Evolutionary conservation across 2,888 invertebrate species (phyloP), one percentile per base, ranked within the genome.

Genomic region (Eupithecia subfuscata): DNA sequence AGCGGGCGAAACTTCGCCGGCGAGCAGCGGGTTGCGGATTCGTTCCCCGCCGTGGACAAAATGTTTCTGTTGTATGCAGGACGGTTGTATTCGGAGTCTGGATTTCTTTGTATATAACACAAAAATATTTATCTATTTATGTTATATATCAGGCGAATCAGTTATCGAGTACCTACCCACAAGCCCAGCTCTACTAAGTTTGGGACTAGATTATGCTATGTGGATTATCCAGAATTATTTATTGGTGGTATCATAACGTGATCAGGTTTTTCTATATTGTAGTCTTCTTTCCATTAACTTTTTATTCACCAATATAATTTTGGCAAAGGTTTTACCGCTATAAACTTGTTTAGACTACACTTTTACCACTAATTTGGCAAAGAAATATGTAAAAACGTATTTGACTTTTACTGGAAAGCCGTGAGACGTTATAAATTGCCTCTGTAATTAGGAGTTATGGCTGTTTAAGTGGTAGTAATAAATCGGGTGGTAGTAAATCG

Each of bases 391-490:
- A 72, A 60, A 73, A 75, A 70, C 70, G 67, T 25, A 65, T 82
- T 81, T 72, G 70, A 80, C 79, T 84, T 81, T 71, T 78, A 70
- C 74, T 77, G 77, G 79, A 75, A 78, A 77, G 69, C 71, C 67
- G 67, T 75, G 14, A 68, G 78, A 78, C 83, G 80, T 85, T 86
- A 85, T 78, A 79, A 81, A 85, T 84, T 80, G 81, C 76, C 52
- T 48, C 70, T 74, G 77, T 85, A 86, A 88, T 88, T 85, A 85
- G 77, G 82, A 86, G 77, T 85, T 87, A 88, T 84, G 81, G 81
- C 70, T 69, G 78, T 84, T 84, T 84, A 85, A 84, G 81, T 82
- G 79, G 81, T 69, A 76, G 75, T 80, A 76, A 81, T 85, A 84
- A 86, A 81, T 52, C 75, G 81, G 79, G 80, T 69, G 75, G 76